Base-by-base conservation (phyloP, 2,888 invertebrate species). In the Julus scandinavius region DNA sequence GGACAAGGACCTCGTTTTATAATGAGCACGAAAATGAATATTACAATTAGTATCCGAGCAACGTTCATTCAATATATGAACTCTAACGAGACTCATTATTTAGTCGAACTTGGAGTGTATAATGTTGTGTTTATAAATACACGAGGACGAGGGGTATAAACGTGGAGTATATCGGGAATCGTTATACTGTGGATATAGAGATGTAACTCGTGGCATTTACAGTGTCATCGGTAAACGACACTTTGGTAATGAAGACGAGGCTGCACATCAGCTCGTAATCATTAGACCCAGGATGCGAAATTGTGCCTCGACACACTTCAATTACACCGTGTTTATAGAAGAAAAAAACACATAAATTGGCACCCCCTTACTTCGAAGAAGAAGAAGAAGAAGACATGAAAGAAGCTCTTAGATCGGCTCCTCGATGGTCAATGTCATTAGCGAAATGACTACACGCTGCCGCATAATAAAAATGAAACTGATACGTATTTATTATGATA, bases 221-320 rank as follows among this genome's bases (percentile, higher is more conserved):
- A 72, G 72, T 29, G 72, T 72, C 72, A 72, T 72, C 29, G 72
- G 72, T 72, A 72, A 72, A 72, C 72, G 72, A 72, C 72, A 72
- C 72, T 72, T 13, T 29, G 29, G 72, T 72, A 72, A 72, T 72
- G 72, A 72, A 72, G 72, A 72, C 72, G 29, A 29, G 72, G 72
- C 29, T 29, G 29, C 72, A 72, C 63, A n/a, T 63, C 63, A 63
- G 72, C 72, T 72, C 29, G 72, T 72, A 72, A 72, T 72, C 72
- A 72, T 72, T 72, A 72, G 72, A n/a, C 72, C 4, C 29, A 72
- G 72, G 72, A 72, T 72, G 72, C 72, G 72, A 72, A 72, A 72
- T 29, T n/a, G 72, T 29, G 9, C 29, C 29, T 72, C 29, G 72
- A 29, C 72, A 72, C 72, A 72, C 72, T 72, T 72, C 72, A 72